A percentile compares a stretch with the other conserved stretches of the same genome.
phyloP scores from a whole-genome alignment of 2,113 vertebrate genomes.

The Tringa solitaria region DNA sequence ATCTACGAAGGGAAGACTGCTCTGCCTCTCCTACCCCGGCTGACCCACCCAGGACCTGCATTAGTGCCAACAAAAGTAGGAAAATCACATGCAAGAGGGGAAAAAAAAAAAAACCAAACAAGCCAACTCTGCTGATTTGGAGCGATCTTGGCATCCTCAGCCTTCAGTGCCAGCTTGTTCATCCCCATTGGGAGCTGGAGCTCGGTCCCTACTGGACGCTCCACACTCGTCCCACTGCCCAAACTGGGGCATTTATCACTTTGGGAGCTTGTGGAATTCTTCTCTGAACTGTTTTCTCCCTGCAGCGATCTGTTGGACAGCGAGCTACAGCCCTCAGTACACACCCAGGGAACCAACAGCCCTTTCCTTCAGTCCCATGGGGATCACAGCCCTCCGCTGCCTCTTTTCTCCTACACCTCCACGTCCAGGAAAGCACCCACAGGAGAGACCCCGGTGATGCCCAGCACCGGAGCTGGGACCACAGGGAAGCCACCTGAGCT shows the following conservation, averaged over 20 bases:
- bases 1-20: background rate
- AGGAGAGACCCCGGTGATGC: background rate
- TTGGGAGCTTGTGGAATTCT: too few relatives aligned
- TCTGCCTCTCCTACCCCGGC: background rate
- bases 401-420: background rate
- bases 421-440: background rate
- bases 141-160: background rate
- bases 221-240: fast-evolving
- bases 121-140: background rate
- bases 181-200: background rate
- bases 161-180: background rate
- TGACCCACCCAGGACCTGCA: fast-evolving
- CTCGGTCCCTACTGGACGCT: background rate
- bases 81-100: fast-evolving
- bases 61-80: fast-evolving
- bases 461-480: background rate
- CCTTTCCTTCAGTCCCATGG: background rate
- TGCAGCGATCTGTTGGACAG: background rate
- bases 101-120: too few relatives aligned
- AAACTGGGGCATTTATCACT: too few relatives aligned
- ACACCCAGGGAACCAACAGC: too few relatives aligned
- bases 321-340: background rate
- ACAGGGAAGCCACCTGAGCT: background rate
- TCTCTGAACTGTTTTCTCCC: background rate
- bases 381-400: background rate